Conservation (phyloP, 2,113 vertebrate species). For the Craseonycteris thonglongyai region DNA sequence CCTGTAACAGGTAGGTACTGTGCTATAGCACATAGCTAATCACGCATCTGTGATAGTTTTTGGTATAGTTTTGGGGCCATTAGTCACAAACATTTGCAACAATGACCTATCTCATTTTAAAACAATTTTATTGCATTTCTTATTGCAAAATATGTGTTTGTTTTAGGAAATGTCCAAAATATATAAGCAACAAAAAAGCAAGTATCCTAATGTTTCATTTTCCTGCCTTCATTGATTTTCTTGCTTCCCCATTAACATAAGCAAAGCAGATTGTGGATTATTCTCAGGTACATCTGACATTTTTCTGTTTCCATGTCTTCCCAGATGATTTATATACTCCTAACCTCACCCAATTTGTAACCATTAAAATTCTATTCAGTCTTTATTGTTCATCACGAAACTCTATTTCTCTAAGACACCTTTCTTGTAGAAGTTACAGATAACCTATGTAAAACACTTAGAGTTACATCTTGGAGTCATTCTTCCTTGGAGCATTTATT, state of each 20-base stretch:
- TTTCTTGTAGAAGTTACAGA: neutral
- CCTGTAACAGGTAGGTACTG: neutral
- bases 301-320: neutral
- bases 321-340: neutral
- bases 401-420: neutral
- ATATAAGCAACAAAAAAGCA: neutral
- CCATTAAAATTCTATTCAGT: neutral
- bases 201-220: neutral
- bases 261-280: neutral
- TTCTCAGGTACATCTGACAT: neutral
- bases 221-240: neutral
- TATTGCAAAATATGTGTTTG: neutral
- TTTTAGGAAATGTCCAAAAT: neutral
- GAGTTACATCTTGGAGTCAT: neutral
- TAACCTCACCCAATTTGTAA: neutral
- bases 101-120: neutral
- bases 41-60: neutral
- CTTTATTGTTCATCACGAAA: neutral
- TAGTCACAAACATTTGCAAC: neutral
- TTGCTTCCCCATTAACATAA: neutral
- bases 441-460: neutral
- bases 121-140: neutral
- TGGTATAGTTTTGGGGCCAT: neutral
- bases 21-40: neutral
- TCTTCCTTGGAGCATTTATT: neutral